phyloP scores from a whole-genome alignment of 2,113 vertebrate genomes.

The Tupaia chinensis region DNA sequence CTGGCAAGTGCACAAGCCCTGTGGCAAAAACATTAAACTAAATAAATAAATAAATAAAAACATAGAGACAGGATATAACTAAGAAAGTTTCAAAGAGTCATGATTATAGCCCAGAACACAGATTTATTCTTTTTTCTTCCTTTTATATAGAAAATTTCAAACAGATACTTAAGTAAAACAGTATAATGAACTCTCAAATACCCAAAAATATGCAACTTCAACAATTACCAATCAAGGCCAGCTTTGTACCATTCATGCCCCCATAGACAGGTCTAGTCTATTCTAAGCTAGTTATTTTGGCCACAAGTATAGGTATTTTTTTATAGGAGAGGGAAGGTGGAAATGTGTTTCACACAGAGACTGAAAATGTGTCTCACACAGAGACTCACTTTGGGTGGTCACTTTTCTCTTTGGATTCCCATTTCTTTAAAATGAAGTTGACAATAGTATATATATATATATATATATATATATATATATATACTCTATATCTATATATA shows the following conservation, averaged over 20 bases:
- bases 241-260: background rate
- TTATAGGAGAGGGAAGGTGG: background rate
- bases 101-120: background rate
- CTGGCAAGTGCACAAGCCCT: too few relatives aligned
- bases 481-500: too few relatives aligned
- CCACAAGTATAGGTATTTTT: conserved; percentile 6
- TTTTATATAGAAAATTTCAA: background rate
- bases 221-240: background rate
- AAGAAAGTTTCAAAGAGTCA: background rate
- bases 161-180: background rate
- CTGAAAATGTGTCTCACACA: background rate
- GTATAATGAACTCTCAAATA: background rate
- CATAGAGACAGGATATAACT: background rate
- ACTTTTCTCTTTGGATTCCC: background rate
- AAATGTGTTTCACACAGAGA: background rate
- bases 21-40: too few relatives aligned
- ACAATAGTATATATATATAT: too few relatives aligned
- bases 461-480: too few relatives aligned
- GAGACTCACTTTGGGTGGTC: background rate
- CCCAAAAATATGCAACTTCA: background rate
- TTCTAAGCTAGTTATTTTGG: background rate
- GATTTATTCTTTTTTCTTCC: background rate
- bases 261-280: background rate
- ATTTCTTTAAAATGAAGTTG: background rate
- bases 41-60: background rate